These are phyloP conservation scores for Ginglymostoma cirratum DNA, from an alignment of 2,113 vertebrate genomes.

Conservation along the genomic window DNA sequence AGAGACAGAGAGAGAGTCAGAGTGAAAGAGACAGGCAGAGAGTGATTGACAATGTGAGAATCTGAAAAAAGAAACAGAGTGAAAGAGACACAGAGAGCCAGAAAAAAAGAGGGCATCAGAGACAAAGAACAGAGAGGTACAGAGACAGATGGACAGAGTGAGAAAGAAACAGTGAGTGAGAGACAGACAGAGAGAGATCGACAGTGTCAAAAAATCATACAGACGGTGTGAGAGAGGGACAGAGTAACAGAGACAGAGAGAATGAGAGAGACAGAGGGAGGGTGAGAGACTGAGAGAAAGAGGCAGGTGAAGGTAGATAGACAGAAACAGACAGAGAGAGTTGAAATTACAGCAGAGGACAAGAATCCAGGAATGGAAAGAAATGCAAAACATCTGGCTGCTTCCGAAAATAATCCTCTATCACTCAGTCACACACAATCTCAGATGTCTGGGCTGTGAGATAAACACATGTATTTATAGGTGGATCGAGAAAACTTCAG, in stretches of 20 bases:
- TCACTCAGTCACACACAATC: not conserved
- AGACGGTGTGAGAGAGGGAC: not conserved
- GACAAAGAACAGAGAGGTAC: too few relatives aligned
- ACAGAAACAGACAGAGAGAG: not conserved
- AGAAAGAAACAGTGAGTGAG: not conserved
- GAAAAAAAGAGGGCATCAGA: too few relatives aligned
- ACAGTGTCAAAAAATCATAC: not conserved
- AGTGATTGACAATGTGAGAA: too few relatives aligned
- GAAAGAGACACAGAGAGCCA: too few relatives aligned
- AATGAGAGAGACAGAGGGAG: not conserved
- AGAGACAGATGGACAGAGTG: too few relatives aligned
- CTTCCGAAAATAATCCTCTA: not conserved
- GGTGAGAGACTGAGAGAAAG: too few relatives aligned
- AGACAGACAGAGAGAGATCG: not conserved
- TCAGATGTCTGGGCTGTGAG: not conserved
- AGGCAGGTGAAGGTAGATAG: too few relatives aligned
- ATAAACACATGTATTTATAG: not conserved
- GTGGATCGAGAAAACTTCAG: not conserved
- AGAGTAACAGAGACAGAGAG: not conserved
- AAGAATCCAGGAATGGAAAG: not conserved
- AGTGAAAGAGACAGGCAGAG: too few relatives aligned
- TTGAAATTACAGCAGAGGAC: not conserved
- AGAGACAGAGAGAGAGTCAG: not conserved
- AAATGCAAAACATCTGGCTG: not conserved
- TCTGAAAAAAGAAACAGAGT: too few relatives aligned